Percentiles rank a stretch among this genome's conserved stretches.
phyloP scores from a whole-genome alignment of 2,113 vertebrate species.

The Phycodurus eques region DNA sequence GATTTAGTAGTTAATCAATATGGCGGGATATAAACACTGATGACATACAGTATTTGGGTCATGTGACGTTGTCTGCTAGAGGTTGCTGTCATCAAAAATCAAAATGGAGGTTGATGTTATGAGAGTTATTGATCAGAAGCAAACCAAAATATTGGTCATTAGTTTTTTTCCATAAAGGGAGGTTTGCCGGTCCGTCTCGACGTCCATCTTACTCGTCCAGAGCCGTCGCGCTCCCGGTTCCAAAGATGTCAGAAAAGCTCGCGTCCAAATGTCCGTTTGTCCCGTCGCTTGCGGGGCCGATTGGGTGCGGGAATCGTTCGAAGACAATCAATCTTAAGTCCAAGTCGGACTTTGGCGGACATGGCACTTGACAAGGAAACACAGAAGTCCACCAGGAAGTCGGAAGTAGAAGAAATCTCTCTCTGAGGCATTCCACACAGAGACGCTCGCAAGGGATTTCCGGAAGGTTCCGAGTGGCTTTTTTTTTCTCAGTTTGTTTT shows the following conservation, averaged over 20 bases:
- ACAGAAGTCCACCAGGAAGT: slow-evolving; percentile 31
- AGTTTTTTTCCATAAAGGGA: slow-evolving; percentile 52
- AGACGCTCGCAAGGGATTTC: neutral
- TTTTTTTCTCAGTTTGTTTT: slow-evolving; percentile 15
- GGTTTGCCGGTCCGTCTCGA: slow-evolving; percentile 49
- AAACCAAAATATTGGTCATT: neutral
- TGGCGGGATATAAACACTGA: no score
- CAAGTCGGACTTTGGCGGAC: slow-evolving; percentile 32
- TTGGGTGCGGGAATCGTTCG: neutral
- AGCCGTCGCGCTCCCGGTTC: slow-evolving; percentile 26
- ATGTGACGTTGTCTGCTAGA: neutral
- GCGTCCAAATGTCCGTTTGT: neutral
- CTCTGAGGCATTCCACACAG: neutral
- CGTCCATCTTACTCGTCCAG: slow-evolving; percentile 45
- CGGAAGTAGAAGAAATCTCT: neutral
- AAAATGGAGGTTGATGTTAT: neutral
- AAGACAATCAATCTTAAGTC: neutral
- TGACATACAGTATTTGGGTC: neutral
- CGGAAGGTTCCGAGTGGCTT: neutral
- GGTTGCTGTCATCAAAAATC: neutral
- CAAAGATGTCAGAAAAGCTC: neutral
- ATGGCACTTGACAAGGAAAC: slow-evolving; percentile 90
- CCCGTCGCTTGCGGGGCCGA: neutral
- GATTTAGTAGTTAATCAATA: no score
- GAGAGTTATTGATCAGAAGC: neutral